Conservation (phyloP, 2,113 vertebrate genomes). For the Beaufortia kweichowensis region DNA sequence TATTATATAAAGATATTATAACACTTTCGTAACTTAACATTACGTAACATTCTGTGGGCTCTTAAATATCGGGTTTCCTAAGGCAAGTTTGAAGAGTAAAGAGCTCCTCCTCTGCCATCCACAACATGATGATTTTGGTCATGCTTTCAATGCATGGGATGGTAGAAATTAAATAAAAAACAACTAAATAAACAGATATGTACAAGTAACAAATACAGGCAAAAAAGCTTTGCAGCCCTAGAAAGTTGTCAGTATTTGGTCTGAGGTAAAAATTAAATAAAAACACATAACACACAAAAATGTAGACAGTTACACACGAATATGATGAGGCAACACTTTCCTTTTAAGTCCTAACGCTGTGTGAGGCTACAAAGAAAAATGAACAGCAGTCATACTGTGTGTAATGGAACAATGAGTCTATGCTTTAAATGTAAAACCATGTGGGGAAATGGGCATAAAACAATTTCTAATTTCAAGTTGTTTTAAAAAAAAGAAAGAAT, state of each 20-base stretch:
- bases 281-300: constrained; percentile 76
- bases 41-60: constrained; percentile 57
- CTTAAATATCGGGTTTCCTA: constrained; percentile 68
- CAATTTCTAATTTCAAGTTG: constrained; percentile 69
- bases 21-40: constrained; percentile 1
- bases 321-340: constrained; percentile 77
- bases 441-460: constrained; percentile 75
- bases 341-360: constrained; percentile 75
- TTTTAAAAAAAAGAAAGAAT: constrained; percentile 52
- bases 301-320: constrained; percentile 74
- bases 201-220: constrained; percentile 70
- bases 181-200: constrained; percentile 70
- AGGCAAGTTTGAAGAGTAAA: constrained; percentile 77
- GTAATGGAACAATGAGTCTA: constrained; percentile 77
- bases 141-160: constrained; percentile 76
- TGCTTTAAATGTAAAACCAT: constrained; percentile 58
- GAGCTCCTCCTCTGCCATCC: constrained; percentile 71
- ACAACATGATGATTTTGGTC: constrained; percentile 78
- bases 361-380: constrained; percentile 74
- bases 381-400: constrained; percentile 66
- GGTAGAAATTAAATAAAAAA: background rate
- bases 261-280: constrained; percentile 63
- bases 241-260: constrained; percentile 75
- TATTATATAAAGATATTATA: background rate
- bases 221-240: constrained; percentile 75